A percentile compares a stretch with the other conserved stretches of the same genome.
These are phyloP conservation scores for Hermaeophaga mercurialis DNA, from an alignment of 2,888 invertebrate genomes.

Conservation along the genomic window DNA sequence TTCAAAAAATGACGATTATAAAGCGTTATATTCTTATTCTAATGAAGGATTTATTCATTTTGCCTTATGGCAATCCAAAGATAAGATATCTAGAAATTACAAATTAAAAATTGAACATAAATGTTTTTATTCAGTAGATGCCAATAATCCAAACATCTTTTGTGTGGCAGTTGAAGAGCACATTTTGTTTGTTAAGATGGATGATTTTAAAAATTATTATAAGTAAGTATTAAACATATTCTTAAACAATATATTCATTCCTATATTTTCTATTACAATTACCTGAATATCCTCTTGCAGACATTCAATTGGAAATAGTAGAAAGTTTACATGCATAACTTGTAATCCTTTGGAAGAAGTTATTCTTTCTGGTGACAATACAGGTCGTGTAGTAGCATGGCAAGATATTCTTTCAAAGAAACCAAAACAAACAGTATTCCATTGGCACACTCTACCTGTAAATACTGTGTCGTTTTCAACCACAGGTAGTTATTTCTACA, in stretches of 20 bases:
- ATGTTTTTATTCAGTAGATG: slow-evolving; percentile 34
- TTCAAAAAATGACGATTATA: slow-evolving; percentile 33
- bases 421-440: slow-evolving; percentile 61
- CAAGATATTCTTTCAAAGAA: slow-evolving; percentile 55
- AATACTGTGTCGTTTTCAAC: slow-evolving; percentile 69
- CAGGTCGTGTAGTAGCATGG: slow-evolving; percentile 71
- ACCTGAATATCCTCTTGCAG: slow-evolving; percentile 38
- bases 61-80: slow-evolving; percentile 37
- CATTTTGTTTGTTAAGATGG: slow-evolving; percentile 6
- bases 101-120: slow-evolving; percentile 28
- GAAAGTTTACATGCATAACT: slow-evolving; percentile 65
- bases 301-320: slow-evolving; percentile 32
- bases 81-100: slow-evolving; percentile 27
- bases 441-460: slow-evolving; percentile 80
- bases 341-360: slow-evolving; percentile 69
- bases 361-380: slow-evolving; percentile 71
- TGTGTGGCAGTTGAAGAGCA: slow-evolving; percentile 3
- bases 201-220: slow-evolving; percentile 10
- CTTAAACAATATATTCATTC: too few relatives aligned
- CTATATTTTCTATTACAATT: neutral
- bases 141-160: slow-evolving; percentile 10
- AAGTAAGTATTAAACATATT: slow-evolving; percentile 19
- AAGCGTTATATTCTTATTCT: slow-evolving; percentile 41
- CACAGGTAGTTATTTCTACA: slow-evolving; percentile 70
- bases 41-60: slow-evolving; percentile 32